Evolutionary conservation across 2,888 invertebrate genomes (phyloP).

Genomic region (Ennomos erosarius): DNA sequence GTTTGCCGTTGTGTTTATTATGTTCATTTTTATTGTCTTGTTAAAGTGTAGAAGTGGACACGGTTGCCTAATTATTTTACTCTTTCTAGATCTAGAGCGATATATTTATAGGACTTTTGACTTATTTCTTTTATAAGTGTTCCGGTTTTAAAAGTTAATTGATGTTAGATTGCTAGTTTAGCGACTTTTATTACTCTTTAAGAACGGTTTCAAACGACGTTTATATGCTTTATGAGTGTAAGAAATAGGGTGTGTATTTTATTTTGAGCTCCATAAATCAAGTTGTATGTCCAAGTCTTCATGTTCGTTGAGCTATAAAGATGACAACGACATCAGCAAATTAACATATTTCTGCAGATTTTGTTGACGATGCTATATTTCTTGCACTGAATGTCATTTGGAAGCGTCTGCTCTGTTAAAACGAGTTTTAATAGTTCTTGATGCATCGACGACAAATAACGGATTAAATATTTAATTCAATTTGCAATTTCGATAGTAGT

Average conservation of each 20-base stretch:
- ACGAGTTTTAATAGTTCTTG: no score
- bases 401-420: slow-evolving; percentile 14
- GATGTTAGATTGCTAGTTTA: slow-evolving; percentile 5
- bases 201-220: slow-evolving; percentile 20
- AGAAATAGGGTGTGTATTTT: slow-evolving; percentile 13
- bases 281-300: slow-evolving; percentile 15
- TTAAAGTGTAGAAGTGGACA: slow-evolving; percentile 37
- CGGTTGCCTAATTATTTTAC: slow-evolving; percentile 19
- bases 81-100: slow-evolving; percentile 27
- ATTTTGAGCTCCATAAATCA: slow-evolving; percentile 19
- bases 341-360: slow-evolving; percentile 2
- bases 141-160: slow-evolving; percentile 26
- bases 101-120: slow-evolving; percentile 25
- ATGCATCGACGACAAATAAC: no score
- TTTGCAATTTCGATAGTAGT: no score
- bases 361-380: slow-evolving; percentile 6
- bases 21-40: slow-evolving; percentile 49
- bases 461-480: no score
- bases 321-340: slow-evolving; percentile 30
- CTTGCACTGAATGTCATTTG: not conserved
- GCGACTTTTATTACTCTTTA: slow-evolving; percentile 19
- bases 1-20: slow-evolving; percentile 40
- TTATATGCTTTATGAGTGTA: slow-evolving; percentile 22
- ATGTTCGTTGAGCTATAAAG: slow-evolving; percentile 12
- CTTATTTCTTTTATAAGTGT: slow-evolving; percentile 9